Evolutionary conservation across 37 sponge, comb jelly and placozoan species (phyloP).

Genomic region (Hexactinellida sp.): DNA sequence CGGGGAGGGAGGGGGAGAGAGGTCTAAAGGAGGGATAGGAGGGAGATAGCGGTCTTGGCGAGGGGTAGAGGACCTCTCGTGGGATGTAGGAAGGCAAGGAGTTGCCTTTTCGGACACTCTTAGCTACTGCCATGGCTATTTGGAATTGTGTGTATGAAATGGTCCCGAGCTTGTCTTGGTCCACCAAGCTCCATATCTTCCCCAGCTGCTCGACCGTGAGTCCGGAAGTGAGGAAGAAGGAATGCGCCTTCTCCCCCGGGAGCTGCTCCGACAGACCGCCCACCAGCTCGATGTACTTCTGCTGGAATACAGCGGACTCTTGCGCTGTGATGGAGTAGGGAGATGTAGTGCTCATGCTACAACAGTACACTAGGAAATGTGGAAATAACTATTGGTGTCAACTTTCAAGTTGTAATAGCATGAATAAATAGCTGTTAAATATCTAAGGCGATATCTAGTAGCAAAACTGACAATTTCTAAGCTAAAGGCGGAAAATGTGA

Average conservation of each 20-base stretch:
- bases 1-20: not conserved
- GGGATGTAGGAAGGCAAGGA: not conserved
- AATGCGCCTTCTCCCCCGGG: not conserved
- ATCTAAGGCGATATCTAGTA: too few relatives aligned
- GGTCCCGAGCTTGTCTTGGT: not conserved
- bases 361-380: too few relatives aligned
- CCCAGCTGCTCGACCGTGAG: not conserved
- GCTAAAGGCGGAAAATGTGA: too few relatives aligned
- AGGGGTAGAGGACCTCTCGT: not conserved
- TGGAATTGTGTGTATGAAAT: not conserved
- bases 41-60: not conserved
- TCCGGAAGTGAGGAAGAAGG: not conserved
- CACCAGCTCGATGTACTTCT: not conserved
- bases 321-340: not conserved
- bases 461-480: too few relatives aligned
- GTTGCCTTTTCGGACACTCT: not conserved
- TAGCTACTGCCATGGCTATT: not conserved
- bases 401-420: too few relatives aligned
- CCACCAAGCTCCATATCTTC: not conserved
- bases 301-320: not conserved
- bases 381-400: too few relatives aligned
- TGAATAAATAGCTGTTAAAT: too few relatives aligned
- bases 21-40: not conserved
- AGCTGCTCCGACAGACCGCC: not conserved
- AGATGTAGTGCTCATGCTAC: too few relatives aligned